Evolutionary conservation across 1,140 invertebrate species (phyloP), one percentile per base, ranked within the genome.

Genomic region (Dendrolimus kikuchii): DNA sequence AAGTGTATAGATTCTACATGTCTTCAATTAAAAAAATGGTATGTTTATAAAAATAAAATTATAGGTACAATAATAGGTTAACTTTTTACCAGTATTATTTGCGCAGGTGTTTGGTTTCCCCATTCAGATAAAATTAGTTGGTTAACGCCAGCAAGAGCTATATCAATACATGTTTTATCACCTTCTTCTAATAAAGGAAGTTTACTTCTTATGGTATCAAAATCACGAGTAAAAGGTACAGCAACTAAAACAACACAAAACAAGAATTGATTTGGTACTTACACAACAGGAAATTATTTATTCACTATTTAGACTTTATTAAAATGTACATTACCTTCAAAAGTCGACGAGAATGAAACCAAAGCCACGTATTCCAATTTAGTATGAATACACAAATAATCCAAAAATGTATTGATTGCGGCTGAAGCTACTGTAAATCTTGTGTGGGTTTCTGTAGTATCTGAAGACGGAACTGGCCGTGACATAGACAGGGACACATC

Each of bases 311-410:
- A 7, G 2, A 42, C 41, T n/a, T n/a, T 42, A 42, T 42, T 42
- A 42, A 7, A 42, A 42, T 42, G 2, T 42, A 23, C 1, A 23
- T 2, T 23, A 88, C 86, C 71, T 74, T 97, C 94, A 77, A 92
- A 94, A 1, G 91, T 69, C 7, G 94, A 95, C 4, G 95, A 95
- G 78, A 95, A 98, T 0, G 92, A 89, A 2, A 98, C 94, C 83
- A 98, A 80, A n/a, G 96, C 90, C 6, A 96, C 93, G 88, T 97
- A 97, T 87, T 99, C 97, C 49, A 98, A 74, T 88, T 95, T 97
- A 7, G 92, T 94, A 75, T 96, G 92, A 2, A 89, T 71, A 64
- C 92, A 89, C 51, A 98, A 88, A 80, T 96, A 94, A 87, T 98
- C 95, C 40, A 98, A 85, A 57, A 98, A 90, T 44, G 91, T 89